Base-by-base conservation (phyloP, 30 jellyfish, hydroid and myxozoan species). In the Chironex yamaguchii region DNA sequence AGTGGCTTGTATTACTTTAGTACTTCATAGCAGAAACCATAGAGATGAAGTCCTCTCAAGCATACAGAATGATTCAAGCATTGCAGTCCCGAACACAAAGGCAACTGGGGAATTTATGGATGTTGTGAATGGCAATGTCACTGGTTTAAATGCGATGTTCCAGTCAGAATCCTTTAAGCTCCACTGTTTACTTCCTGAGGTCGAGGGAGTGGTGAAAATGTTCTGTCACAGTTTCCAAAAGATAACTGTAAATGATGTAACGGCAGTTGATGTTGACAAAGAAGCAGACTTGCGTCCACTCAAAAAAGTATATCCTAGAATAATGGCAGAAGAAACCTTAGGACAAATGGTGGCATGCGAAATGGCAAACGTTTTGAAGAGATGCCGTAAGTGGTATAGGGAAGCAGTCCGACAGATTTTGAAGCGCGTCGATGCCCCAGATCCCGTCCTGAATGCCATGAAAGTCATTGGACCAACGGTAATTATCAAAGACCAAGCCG, bases 1-100 rank as follows among this genome's bases (percentile, higher is more conserved):
- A 81, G 76, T 81, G 91, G 84, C 85, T 84, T 34, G 91, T 76
- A 14, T 26, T 81, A 33, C 81, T 54, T 33, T 29, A 30, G 65
- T 81, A 27, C 75, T 81, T 81, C 34, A 67, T 67, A 17, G 31
- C 84, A 17, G 74, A 63, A 25, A 75, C 35, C 24, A n/a, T 30
- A 48, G 74, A 81, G 28, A 34, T 50, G 32, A 81, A 81, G 35
- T 63, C 84, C 0, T 84, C 91, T n/a, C 84, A 63, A 63, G 85
- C 75, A 21, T 53, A 66, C 49, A 36, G 70, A 35, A 70, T 66
- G 2, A 33, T 82, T 30, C 6, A 42, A 12, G 71, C 36, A 48
- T 82, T 82, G 62, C 73, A 29, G 27, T 22, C 84, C 34, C 83
- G 84, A 2, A 63, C 65, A 31, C 66, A 25, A 34, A 81, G 52